phyloP scores from a whole-genome alignment of 2,888 invertebrate genomes.

The Hecatera dysodea region DNA sequence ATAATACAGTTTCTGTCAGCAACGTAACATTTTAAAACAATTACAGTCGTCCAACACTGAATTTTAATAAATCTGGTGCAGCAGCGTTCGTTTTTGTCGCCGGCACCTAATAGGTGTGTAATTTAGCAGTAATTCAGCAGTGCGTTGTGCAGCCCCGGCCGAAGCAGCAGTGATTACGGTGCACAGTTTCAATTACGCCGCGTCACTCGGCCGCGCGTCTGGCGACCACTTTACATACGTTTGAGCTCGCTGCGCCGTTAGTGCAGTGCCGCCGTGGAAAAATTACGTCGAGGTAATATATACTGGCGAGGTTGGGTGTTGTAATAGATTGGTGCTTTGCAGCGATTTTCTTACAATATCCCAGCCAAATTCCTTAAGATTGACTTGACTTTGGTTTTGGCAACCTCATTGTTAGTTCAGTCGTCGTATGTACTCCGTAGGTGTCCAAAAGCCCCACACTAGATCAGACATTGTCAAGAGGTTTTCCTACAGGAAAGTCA shows the following conservation, averaged over 20 bases:
- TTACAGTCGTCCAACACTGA: conserved; percentile 46
- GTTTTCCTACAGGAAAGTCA: neutral
- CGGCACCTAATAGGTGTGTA: conserved; percentile 60
- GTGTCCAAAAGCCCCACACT: no score
- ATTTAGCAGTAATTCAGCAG: conserved; percentile 63
- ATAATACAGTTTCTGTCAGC: conserved; percentile 50
- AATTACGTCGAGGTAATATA: conserved; percentile 25
- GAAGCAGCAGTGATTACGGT: conserved; percentile 56
- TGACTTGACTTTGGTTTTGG: neutral
- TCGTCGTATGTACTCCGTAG: neutral
- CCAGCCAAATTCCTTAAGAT: neutral
- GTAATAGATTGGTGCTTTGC: neutral
- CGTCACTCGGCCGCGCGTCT: conserved; percentile 51
- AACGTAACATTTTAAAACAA: conserved; percentile 59
- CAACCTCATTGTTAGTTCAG: neutral
- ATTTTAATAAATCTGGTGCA: conserved; percentile 56
- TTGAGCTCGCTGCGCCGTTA: conserved; percentile 38
- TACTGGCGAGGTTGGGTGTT: neutral
- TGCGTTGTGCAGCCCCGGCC: conserved; percentile 56
- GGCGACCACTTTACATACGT: conserved; percentile 60
- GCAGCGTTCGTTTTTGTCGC: conserved; percentile 46
- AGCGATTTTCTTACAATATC: no score
- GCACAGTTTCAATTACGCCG: conserved; percentile 65
- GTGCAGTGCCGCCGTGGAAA: conserved; percentile 8
- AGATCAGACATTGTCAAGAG: neutral